These are phyloP conservation scores for Marmota monax DNA, from an alignment of 2,113 vertebrate genomes.

Conservation along the genomic window DNA sequence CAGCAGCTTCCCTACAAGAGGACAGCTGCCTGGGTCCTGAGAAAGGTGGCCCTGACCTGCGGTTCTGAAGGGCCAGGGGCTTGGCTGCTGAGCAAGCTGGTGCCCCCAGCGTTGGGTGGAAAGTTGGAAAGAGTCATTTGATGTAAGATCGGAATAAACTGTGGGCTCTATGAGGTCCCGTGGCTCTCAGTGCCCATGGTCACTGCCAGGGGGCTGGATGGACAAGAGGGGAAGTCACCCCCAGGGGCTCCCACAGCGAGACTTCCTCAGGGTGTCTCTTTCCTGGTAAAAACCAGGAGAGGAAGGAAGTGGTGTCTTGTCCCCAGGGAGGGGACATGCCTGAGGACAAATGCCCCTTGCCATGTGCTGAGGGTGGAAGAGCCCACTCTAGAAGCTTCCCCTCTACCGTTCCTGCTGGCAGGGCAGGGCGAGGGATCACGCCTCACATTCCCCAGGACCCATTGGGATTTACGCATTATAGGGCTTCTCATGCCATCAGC, in stretches of 20 bases:
- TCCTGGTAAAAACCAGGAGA: background rate
- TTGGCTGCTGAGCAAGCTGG: too few relatives aligned
- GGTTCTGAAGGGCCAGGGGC: too few relatives aligned
- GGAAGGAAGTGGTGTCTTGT: background rate
- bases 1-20: rapidly evolving
- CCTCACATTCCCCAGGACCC: too few relatives aligned
- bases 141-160: background rate
- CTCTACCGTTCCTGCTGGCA: background rate
- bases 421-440: too few relatives aligned
- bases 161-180: too few relatives aligned
- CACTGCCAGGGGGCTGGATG: too few relatives aligned
- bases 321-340: background rate
- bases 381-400: background rate
- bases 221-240: background rate
- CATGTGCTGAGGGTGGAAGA: background rate
- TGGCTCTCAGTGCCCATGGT: too few relatives aligned
- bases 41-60: rapidly evolving
- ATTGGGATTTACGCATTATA: background rate
- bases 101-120: too few relatives aligned
- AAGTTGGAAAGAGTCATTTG: too few relatives aligned
- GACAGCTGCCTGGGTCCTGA: too few relatives aligned
- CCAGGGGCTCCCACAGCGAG: background rate
- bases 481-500: background rate
- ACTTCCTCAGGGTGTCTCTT: background rate
- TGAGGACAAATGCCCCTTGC: background rate